A percentile compares a stretch with the other conserved stretches of the same genome.
These are phyloP conservation scores for Caenorhabditis doughertyi DNA, from an alignment of 2,888 invertebrate genomes.

Conservation along the genomic window DNA sequence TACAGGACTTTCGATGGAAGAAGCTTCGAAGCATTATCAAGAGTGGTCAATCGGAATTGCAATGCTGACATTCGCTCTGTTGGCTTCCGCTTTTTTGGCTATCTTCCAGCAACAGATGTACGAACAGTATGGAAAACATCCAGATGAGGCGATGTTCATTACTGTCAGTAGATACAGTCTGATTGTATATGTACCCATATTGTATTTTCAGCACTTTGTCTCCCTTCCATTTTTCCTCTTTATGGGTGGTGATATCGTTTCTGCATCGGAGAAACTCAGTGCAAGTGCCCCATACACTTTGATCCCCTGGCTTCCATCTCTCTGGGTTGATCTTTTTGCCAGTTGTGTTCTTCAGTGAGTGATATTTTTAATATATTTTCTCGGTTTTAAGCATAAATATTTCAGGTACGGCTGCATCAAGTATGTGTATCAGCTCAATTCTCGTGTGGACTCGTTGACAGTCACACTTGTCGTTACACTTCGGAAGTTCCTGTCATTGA, in stretches of 20 bases:
- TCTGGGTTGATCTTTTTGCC: conserved; percentile 78
- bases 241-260: conserved; percentile 88
- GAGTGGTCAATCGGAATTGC: conserved; percentile 80
- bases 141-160: conserved; percentile 86
- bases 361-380: background rate
- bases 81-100: conserved; percentile 90
- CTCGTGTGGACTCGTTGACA: conserved; percentile 88
- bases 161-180: conserved; percentile 82
- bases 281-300: conserved; percentile 55
- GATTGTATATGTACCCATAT: background rate
- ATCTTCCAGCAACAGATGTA: conserved; percentile 85
- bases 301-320: conserved; percentile 69
- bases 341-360: conserved; percentile 78
- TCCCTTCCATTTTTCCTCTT: conserved; percentile 93
- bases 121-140: conserved; percentile 90
- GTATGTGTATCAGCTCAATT: conserved; percentile 94
- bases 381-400: background rate
- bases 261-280: conserved; percentile 89
- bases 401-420: conserved; percentile 91
- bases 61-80: conserved; percentile 91
- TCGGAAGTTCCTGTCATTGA: conserved; percentile 93
- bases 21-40: conserved; percentile 79
- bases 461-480: conserved; percentile 96
- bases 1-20: conserved; percentile 73
- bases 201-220: conserved; percentile 88